Conservation (phyloP, 1,140 invertebrate species). For the Macrobrachium rosenbergii region DNA sequence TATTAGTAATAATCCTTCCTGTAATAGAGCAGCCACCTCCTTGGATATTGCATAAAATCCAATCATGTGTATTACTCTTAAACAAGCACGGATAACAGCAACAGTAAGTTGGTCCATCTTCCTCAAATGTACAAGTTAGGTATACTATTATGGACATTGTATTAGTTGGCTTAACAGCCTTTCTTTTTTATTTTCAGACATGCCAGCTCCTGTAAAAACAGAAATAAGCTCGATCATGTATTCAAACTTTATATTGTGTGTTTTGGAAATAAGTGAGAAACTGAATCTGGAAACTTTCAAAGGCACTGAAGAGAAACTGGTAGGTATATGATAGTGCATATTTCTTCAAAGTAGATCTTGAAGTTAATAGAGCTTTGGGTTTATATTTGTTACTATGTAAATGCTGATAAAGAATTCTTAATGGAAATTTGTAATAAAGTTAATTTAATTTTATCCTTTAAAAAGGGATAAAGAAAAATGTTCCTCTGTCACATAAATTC, state of each 20-base stretch:
- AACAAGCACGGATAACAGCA: too few relatives aligned
- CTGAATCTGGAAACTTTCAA: slow-evolving; percentile 46
- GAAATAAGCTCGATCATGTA: slow-evolving; percentile 50
- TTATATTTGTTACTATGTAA: background rate
- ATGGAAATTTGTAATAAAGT: too few relatives aligned
- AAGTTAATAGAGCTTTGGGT: background rate
- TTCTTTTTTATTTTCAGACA: slow-evolving; percentile 27
- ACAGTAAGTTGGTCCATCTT: background rate
- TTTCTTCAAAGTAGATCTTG: too few relatives aligned
- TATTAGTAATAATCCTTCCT: background rate
- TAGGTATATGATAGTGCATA: slow-evolving; percentile 6
- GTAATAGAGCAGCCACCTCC: too few relatives aligned
- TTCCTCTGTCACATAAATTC: too few relatives aligned
- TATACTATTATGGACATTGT: slow-evolving; percentile 3
- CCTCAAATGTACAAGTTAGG: background rate
- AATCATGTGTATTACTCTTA: too few relatives aligned
- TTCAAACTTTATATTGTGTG: slow-evolving; percentile 43
- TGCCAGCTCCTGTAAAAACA: slow-evolving; percentile 41
- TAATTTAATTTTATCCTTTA: too few relatives aligned
- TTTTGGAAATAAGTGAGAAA: slow-evolving; percentile 55
- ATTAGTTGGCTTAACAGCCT: background rate
- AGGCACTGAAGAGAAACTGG: slow-evolving; percentile 32
- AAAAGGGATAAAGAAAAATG: too few relatives aligned
- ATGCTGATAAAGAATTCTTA: too few relatives aligned
- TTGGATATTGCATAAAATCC: too few relatives aligned